phyloP scores from a whole-genome alignment of 2,888 invertebrate genomes.

The Oscheius onirici region DNA sequence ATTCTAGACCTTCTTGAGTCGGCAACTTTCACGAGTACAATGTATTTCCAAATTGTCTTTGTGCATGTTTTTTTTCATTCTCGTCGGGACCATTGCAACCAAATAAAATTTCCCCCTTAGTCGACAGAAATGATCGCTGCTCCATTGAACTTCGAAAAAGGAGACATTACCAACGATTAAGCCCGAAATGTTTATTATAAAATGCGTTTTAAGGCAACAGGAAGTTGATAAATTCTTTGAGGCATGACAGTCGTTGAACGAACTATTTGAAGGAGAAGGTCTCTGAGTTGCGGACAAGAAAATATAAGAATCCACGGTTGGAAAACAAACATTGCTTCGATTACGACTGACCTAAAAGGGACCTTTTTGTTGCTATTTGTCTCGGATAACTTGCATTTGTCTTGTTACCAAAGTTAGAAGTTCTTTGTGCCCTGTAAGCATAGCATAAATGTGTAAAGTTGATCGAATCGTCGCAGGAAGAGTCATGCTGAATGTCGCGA shows the following conservation, averaged over 20 bases:
- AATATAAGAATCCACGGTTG: constrained; percentile 2
- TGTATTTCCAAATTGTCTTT: no score
- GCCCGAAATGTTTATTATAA: no score
- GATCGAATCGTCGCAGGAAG: neutral
- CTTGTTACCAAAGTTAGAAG: neutral
- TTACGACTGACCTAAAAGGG: neutral
- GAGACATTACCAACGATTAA: no score
- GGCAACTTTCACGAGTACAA: no score
- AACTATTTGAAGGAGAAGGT: neutral
- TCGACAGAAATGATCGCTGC: no score
- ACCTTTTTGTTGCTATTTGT: neutral
- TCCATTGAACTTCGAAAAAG: no score
- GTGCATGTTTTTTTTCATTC: no score
- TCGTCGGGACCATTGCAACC: no score
- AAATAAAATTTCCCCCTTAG: no score
- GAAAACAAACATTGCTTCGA: constrained; percentile 5
- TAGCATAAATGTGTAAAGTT: constrained; percentile 2
- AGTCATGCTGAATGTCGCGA: neutral
- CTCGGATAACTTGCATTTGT: neutral
- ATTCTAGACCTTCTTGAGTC: no score
- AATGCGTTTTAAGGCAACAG: no score
- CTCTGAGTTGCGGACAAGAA: neutral
- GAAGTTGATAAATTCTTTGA: no score
- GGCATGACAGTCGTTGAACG: neutral
- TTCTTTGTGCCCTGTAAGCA: neutral